Conservation (phyloP, 1,140 invertebrate genomes). For the Sitophilus oryzae region DNA sequence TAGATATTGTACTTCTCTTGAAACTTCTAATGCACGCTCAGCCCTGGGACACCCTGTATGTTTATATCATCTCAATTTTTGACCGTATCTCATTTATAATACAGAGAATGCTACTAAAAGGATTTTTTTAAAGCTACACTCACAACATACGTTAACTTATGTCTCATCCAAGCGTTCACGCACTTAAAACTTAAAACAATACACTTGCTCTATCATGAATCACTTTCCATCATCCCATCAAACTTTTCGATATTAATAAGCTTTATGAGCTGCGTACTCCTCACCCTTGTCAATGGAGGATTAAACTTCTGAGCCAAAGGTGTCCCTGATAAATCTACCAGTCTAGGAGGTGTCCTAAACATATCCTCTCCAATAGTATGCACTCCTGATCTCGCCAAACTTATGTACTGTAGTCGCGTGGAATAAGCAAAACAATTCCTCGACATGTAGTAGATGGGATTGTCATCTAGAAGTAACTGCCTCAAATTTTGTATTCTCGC, state of each 20-base stretch:
- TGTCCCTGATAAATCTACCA: constrained; percentile 36
- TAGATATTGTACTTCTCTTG: too few relatives aligned
- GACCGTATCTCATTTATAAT: too few relatives aligned
- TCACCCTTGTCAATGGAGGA: constrained; percentile 36
- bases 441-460: constrained; percentile 30
- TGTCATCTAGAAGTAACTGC: constrained; percentile 35
- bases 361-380: constrained; percentile 32
- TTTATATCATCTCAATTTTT: too few relatives aligned
- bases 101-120: too few relatives aligned
- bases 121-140: too few relatives aligned
- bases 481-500: constrained; percentile 33
- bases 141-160: too few relatives aligned
- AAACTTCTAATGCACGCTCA: too few relatives aligned
- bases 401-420: constrained; percentile 36
- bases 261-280: constrained; percentile 25
- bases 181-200: too few relatives aligned
- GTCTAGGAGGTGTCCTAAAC: constrained; percentile 35
- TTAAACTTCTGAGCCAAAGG: constrained; percentile 35
- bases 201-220: too few relatives aligned
- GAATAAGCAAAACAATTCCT: constrained; percentile 35
- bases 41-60: too few relatives aligned
- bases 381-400: constrained; percentile 38
- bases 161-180: too few relatives aligned
- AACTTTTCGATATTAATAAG: constrained; percentile 34
- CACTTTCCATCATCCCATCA: too few relatives aligned